A percentile compares a stretch with the other conserved stretches of the same genome.
These are phyloP conservation scores for Chaitophorus viminalis DNA, from an alignment of 2,888 invertebrate genomes.

Conservation along the genomic window DNA sequence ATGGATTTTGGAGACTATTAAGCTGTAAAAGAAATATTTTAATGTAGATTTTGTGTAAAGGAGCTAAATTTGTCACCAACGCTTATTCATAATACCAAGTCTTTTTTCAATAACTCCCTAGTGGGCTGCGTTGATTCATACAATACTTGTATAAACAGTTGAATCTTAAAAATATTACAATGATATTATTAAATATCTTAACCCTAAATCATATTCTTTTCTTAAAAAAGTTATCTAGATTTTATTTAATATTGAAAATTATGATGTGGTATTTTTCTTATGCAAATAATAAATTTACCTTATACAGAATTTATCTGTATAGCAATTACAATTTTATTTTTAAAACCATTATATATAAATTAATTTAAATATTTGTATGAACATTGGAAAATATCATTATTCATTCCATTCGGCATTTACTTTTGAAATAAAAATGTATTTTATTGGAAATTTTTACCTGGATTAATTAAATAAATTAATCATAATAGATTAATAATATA, in stretches of 20 bases:
- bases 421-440: neutral
- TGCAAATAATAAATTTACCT: neutral
- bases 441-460: no score
- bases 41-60: neutral
- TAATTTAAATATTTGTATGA: neutral
- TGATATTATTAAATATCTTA: conserved; percentile 42
- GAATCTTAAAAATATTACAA: neutral
- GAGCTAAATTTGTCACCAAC: neutral
- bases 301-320: neutral
- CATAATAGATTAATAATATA: no score
- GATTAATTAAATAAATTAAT: no score
- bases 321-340: neutral
- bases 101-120: conserved; percentile 10
- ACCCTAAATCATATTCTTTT: conserved; percentile 29
- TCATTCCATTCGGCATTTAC: neutral
- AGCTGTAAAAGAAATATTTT: neutral
- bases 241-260: neutral
- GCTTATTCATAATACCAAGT: neutral
- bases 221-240: neutral
- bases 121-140: neutral
- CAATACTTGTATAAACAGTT: conserved; percentile 23
- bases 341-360: neutral
- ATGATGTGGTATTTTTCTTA: conserved; percentile 11
- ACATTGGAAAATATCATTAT: neutral
- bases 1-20: neutral